These are phyloP conservation scores for Scaptomyza montana DNA, from an alignment of 1,140 invertebrate genomes.

Conservation along the genomic window DNA sequence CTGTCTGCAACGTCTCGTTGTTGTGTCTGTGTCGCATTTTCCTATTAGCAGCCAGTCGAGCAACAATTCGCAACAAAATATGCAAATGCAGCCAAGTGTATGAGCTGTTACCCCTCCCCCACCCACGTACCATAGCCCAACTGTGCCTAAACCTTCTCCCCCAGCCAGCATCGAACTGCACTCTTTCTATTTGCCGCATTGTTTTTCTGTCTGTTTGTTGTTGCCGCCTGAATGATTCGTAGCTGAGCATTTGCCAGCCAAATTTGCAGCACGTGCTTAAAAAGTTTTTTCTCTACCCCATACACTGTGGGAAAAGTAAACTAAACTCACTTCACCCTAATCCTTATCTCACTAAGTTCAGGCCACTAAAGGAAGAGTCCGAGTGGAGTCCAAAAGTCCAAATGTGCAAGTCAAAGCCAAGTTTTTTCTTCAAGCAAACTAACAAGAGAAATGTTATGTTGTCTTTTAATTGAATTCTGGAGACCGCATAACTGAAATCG, in stretches of 20 bases:
- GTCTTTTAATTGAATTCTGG: constrained; percentile 79
- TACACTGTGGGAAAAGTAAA: not conserved
- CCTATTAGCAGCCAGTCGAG: constrained; percentile 73
- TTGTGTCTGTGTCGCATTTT: constrained; percentile 68
- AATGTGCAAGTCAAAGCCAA: constrained; percentile 21
- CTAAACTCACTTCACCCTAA: constrained; percentile 29
- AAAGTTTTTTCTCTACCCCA: constrained; percentile 20
- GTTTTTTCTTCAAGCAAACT: constrained; percentile 21
- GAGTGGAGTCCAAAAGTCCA: not conserved
- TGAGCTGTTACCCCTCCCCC: constrained; percentile 25
- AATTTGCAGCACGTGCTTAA: constrained; percentile 72
- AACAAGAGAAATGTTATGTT: constrained; percentile 68
- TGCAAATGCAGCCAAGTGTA: constrained; percentile 74
- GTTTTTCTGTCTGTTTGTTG: constrained; percentile 73
- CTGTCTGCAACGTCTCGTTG: constrained; percentile 8
- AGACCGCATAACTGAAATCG: constrained; percentile 79
- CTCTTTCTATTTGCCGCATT: constrained; percentile 61
- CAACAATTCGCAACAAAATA: constrained; percentile 78
- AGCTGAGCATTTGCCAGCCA: constrained; percentile 60
- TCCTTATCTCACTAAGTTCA: constrained; percentile 17
- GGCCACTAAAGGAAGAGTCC: not conserved
- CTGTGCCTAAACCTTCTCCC: not conserved
- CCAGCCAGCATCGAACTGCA: not conserved
- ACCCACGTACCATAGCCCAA: not conserved
- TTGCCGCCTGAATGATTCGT: constrained; percentile 71